These are phyloP conservation scores for Xiphophorus hellerii DNA, from an alignment of 2,113 vertebrate species.

Conservation along the genomic window DNA sequence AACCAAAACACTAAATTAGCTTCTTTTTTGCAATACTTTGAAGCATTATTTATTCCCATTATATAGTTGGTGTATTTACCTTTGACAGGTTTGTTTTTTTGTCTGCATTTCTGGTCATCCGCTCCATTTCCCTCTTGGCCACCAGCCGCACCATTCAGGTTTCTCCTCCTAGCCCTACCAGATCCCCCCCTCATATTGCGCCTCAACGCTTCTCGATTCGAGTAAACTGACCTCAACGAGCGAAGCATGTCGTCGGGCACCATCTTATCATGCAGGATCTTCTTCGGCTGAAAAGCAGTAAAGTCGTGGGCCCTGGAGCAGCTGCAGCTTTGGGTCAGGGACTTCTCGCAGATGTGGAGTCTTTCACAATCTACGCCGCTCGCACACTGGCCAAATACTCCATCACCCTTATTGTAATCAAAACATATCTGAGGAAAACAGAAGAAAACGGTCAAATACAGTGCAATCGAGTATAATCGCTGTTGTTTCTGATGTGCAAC, in stretches of 20 bases:
- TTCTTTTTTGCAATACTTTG: background rate
- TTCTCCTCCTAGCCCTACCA: background rate
- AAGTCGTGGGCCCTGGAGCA: constrained; percentile 73
- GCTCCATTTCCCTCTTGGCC: no score
- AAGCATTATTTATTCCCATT: background rate
- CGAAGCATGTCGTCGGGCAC: constrained; percentile 47
- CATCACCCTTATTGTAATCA: constrained; percentile 75
- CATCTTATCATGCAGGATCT: constrained; percentile 30
- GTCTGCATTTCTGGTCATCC: fast-evolving
- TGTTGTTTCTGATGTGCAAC: background rate
- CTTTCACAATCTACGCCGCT: constrained; percentile 52
- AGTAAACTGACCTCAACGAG: constrained; percentile 61
- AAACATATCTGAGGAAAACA: constrained; percentile 64
- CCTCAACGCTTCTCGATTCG: constrained; percentile 64
- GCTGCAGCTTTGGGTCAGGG: constrained; percentile 49
- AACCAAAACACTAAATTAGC: background rate
- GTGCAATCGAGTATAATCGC: background rate
- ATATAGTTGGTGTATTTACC: constrained; percentile 17
- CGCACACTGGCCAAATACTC: constrained; percentile 56
- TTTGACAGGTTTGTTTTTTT: constrained; percentile 6
- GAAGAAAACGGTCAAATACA: fast-evolving
- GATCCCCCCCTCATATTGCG: background rate
- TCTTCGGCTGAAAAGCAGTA: constrained; percentile 54
- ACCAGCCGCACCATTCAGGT: background rate
- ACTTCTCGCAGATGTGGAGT: constrained; percentile 75